Base-by-base conservation (phyloP, 2,113 vertebrate genomes). In the Dendropsophus ebraccatus region DNA sequence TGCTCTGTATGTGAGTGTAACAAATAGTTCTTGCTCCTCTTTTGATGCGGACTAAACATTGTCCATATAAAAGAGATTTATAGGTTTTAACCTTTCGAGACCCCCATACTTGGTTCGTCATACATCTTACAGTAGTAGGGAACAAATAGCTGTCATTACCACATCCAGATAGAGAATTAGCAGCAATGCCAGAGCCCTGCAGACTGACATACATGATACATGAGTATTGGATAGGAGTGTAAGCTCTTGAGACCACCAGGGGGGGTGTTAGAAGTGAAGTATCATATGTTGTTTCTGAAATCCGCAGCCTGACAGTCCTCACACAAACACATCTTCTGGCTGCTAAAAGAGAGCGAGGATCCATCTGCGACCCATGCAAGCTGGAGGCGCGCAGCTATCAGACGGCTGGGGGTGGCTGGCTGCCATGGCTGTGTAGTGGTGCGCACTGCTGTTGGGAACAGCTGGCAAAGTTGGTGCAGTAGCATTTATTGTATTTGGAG, bases 401-500 rank as follows among this genome's bases (percentile, higher is more conserved):
- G 69, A 84, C 52, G 54, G 50, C 82, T 60, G n/a, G 12, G 50
- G 49, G 70, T 84, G 82, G 82, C 82, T 74, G 32, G 4, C n/a
- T 74, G 82, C 82, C 82, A 84, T 19, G 52, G 50, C 35, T 84
- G 52, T 82, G 80, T 70, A 41, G 52, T 58, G 70, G 82, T 37
- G 82, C 47, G n/a, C 30, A 37, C 54, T 74, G 82, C 69, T 74
- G 70, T 70, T 58, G 69, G 70, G 82, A 84, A 73, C 82, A 74
- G 69, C 82, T 74, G 82, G 82, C 82, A 74, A 74, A 54, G 35
- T 72, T 74, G 74, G 69, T 75, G 70, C 70, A n/a, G 35, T 75
- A 54, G 52, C 82, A 84, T 74, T 84, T 84, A 84, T 84, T 60
- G 82, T 84, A 41, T 70, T 84, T 60, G 70, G 70, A 74, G 70